phyloP scores from a whole-genome alignment of 2,113 vertebrate genomes.

The Ciconia stormi region DNA sequence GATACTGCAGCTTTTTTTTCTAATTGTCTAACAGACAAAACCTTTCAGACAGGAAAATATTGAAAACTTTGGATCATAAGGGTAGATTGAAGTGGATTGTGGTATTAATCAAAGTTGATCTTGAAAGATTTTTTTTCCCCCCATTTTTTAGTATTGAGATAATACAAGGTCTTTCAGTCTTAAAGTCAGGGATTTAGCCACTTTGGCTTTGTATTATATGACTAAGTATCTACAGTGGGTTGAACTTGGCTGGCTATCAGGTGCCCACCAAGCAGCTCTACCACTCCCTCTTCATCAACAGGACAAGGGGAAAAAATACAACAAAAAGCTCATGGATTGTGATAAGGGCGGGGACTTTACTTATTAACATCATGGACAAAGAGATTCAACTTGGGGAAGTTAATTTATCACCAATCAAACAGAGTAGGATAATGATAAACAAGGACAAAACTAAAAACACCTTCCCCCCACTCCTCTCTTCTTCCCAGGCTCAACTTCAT shows the following conservation, averaged over 20 bases:
- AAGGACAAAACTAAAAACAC: not conserved
- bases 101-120: not conserved
- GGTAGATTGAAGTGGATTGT: not conserved
- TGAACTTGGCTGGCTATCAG: not conserved
- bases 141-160: not conserved
- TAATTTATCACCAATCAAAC: not conserved
- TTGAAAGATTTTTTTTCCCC: rapidly evolving
- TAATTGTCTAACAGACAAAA: not conserved
- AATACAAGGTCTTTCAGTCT: not conserved
- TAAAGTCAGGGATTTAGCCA: not conserved
- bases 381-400: rapidly evolving
- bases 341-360: not conserved
- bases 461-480: not conserved
- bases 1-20: not conserved
- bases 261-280: not conserved
- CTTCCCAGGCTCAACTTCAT: not conserved
- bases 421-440: not conserved
- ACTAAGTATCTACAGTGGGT: not conserved
- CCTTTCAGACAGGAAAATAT: not conserved
- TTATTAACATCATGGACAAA: not conserved
- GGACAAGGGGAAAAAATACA: not conserved
- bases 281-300: not conserved
- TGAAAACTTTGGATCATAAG: not conserved
- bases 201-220: not conserved
- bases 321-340: rapidly evolving